These are phyloP conservation scores for Cyphomyrus plagiostoma DNA, from an alignment of 2,113 vertebrate species.

Conservation along the genomic window DNA sequence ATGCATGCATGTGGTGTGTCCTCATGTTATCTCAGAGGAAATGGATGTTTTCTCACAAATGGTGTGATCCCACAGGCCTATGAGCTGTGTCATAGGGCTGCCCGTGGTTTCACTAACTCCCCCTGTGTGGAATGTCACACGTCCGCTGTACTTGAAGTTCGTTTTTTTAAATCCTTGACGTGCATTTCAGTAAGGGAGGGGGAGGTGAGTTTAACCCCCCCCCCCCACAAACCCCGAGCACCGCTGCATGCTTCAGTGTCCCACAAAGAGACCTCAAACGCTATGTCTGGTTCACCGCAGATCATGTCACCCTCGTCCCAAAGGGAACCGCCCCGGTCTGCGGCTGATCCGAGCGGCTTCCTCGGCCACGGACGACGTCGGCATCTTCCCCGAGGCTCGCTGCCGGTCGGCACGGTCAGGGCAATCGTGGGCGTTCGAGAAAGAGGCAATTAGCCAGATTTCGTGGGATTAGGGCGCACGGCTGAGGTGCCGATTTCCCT, in stretches of 20 bases:
- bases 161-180: background rate
- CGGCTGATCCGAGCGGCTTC: background rate
- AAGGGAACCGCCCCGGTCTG: background rate
- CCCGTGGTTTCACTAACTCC: background rate
- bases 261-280: constrained; percentile 16
- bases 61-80: background rate
- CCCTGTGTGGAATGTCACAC: background rate
- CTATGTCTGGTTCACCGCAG: constrained; percentile 19
- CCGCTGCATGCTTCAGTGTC: background rate
- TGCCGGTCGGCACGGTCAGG: background rate
- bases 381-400: background rate
- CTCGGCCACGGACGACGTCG: background rate
- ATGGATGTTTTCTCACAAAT: constrained; percentile 7
- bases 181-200: background rate
- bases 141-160: background rate
- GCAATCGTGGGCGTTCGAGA: constrained; percentile 16
- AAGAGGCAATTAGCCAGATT: constrained; percentile 31
- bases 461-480: constrained; percentile 30
- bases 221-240: background rate
- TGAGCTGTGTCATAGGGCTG: background rate
- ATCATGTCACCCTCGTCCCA: background rate
- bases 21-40: background rate
- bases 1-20: background rate
- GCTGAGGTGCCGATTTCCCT: constrained; percentile 32
- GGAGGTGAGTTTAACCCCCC: background rate